Base-by-base conservation (phyloP, 2,797 vertebrate species). In the Cyclopterus lumpus region DNA sequence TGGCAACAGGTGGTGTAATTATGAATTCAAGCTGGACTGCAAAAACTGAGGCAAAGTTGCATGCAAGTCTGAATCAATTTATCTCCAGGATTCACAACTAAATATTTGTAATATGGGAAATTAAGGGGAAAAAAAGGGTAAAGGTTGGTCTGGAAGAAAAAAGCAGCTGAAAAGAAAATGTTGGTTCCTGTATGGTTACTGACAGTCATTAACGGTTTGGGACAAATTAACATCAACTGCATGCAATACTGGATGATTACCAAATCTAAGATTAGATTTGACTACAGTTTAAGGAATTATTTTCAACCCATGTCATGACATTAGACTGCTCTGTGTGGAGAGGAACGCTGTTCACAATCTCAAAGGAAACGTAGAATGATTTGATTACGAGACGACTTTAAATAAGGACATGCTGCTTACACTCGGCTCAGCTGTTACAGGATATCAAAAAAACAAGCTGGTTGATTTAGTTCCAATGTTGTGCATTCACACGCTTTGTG, bases 321-420 rank as follows among this genome's bases (percentile, higher is more conserved):
- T 5, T 44, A 34, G 30, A 22, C 44, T 48, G 46, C 20, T 44
- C 30, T 55, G 14, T 28, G 30, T 36, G 58, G 18, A 63, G 30
- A 51, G 18, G 12, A 44, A 65, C 58, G 10, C 26, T 48, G 67
- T 24, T 53, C 9, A 67, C 20, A 18, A 42, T 69, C 73, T 70
- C 64, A 53, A 1, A 82, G 80, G 79, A 87, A 30, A 60, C 61
- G 65, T 34, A 32, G 71, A 67, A 82, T 30, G 66, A 78, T 84
- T 63, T 63, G 66, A 86, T 81, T 55, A 79, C 9, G 75, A 58
- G 49, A 42, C 22, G 72, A 66, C 81, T 86, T 83, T 84, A 84
- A 88, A 88, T 86, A 81, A 75, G 2, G 22, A 54, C 1, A 7
- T 6, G 3, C 44, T 63, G 54, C 42, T 62, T 64, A 58, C 58